Percentiles rank a stretch among this genome's conserved stretches.
phyloP scores from a whole-genome alignment of 2,888 invertebrate species.

The Carcina quercana region DNA sequence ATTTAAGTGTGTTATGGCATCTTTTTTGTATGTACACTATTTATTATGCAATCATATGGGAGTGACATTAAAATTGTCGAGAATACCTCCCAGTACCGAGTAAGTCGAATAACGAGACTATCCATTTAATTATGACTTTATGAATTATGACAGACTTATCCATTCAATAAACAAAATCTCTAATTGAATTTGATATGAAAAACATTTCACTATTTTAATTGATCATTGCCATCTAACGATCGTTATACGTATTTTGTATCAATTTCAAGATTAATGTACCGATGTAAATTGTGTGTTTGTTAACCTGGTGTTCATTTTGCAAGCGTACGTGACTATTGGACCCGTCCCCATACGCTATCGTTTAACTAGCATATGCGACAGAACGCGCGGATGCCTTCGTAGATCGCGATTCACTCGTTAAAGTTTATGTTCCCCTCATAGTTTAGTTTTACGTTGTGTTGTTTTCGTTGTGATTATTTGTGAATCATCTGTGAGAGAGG shows the following conservation, averaged over 20 bases:
- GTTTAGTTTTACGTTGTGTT: slow-evolving; percentile 62
- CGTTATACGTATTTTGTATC: slow-evolving; percentile 28
- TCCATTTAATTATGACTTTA: no score
- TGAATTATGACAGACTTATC: no score
- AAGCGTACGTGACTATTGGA: slow-evolving; percentile 49
- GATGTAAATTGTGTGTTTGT: slow-evolving; percentile 25
- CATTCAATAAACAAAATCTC: slow-evolving; percentile 6
- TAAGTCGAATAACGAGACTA: no score
- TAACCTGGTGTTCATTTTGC: slow-evolving; percentile 39
- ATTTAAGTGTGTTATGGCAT: no score
- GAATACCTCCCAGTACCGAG: slow-evolving; percentile 45
- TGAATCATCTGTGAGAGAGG: slow-evolving; percentile 73
- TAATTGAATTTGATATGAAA: slow-evolving; percentile 38
- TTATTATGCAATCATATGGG: no score
- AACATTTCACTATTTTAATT: slow-evolving; percentile 17
- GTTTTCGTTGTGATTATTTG: slow-evolving; percentile 67
- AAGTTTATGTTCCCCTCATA: slow-evolving; percentile 47
- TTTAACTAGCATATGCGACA: slow-evolving; percentile 28
- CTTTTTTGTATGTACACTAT: no score
- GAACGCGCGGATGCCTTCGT: slow-evolving; percentile 40
- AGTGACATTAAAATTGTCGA: slow-evolving; percentile 35
- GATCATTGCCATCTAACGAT: not conserved
- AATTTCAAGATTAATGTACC: slow-evolving; percentile 25
- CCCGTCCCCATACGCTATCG: slow-evolving; percentile 34
- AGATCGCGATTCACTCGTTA: slow-evolving; percentile 47